A percentile compares a stretch with the other conserved stretches of the same genome.
Evolutionary conservation across 2,797 vertebrate species (phyloP).

Genomic region (Myioborus miniatus): DNA sequence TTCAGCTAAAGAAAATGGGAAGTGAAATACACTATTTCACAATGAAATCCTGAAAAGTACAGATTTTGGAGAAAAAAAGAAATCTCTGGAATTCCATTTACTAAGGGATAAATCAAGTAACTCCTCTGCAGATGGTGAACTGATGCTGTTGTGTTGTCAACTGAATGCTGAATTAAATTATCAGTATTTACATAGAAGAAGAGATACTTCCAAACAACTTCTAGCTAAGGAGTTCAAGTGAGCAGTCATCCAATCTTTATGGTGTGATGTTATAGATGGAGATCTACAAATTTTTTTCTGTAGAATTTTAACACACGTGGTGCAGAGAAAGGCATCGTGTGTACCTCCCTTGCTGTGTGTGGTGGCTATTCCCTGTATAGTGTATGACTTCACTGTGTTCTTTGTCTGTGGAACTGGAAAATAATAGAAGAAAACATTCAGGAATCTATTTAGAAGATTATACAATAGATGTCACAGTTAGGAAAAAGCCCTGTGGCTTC

Average conservation of each 20-base stretch:
- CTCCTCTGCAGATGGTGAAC: not conserved
- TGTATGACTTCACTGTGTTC: not conserved
- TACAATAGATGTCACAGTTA: not conserved
- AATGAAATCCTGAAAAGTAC: not conserved
- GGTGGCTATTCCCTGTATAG: not conserved
- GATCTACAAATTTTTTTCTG: not conserved
- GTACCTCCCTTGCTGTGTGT: not conserved
- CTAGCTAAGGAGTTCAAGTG: not conserved
- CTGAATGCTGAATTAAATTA: not conserved
- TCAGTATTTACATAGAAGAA: not conserved
- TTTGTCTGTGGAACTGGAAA: not conserved
- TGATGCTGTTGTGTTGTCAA: not conserved
- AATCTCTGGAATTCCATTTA: not conserved
- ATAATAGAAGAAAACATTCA: not conserved
- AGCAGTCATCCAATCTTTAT: not conserved
- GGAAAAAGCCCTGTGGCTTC: slow-evolving; percentile 22
- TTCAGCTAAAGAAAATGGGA: not conserved
- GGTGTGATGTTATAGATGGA: not conserved
- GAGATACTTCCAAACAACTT: not conserved
- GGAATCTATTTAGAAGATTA: not conserved
- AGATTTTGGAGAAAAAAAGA: not conserved
- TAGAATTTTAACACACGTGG: not conserved
- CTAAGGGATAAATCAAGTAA: not conserved
- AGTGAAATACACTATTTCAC: not conserved
- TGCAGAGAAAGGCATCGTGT: not conserved